phyloP scores from a whole-genome alignment of 2,797 vertebrate species.

The Lycodopsis pacificus region DNA sequence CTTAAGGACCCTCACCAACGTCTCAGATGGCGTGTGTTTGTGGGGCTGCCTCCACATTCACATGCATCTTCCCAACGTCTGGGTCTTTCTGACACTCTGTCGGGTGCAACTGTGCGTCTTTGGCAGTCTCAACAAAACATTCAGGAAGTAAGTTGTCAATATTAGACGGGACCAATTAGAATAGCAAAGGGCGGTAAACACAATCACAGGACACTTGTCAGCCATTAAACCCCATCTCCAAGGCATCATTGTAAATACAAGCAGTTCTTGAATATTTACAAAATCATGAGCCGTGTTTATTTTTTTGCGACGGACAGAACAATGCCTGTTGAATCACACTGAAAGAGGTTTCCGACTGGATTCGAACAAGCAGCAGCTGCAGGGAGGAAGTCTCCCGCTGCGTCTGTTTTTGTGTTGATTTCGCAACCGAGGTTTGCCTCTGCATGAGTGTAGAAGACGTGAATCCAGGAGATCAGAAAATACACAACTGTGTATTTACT shows the following conservation, averaged over 20 bases:
- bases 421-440: slow-evolving; percentile 7
- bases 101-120: slow-evolving; percentile 18
- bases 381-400: slow-evolving; percentile 31
- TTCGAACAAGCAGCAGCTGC: slow-evolving; percentile 34
- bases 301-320: slow-evolving; percentile 1
- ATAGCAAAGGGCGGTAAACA: slow-evolving; percentile 39
- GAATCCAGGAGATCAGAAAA: not conserved
- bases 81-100: slow-evolving; percentile 6
- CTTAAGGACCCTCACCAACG: slow-evolving; percentile 22
- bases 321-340: not conserved
- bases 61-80: not conserved
- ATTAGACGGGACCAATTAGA: slow-evolving; percentile 51
- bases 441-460: slow-evolving; percentile 15
- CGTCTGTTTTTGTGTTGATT: slow-evolving; percentile 9
- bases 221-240: slow-evolving; percentile 38
- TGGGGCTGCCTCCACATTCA: slow-evolving; percentile 8
- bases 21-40: slow-evolving; percentile 13
- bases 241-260: slow-evolving; percentile 27
- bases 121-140: slow-evolving; percentile 31
- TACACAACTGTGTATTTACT: too few species aligned
- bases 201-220: slow-evolving; percentile 22
- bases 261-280: slow-evolving; percentile 24
- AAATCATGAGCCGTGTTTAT: slow-evolving; percentile 11
- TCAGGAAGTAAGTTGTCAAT: slow-evolving; percentile 29
- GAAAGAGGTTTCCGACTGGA: slow-evolving; percentile 12